Evolutionary conservation across 2,797 vertebrate genomes (phyloP).

Genomic region (Etheostoma perlongum): DNA sequence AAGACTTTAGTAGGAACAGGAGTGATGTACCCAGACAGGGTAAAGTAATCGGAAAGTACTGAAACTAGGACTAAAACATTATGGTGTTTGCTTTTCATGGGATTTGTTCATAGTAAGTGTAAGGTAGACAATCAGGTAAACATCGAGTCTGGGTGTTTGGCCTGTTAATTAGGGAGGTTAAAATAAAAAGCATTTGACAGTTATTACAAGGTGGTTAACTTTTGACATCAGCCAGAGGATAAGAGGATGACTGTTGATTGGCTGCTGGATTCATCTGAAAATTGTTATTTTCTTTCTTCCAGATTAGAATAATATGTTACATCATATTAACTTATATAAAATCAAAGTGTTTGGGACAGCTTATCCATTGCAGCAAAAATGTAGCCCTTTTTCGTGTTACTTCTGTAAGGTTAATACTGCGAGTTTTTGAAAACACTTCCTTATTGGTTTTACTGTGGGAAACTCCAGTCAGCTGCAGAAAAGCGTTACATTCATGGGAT

Average conservation of each 20-base stretch:
- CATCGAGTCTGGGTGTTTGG: background rate
- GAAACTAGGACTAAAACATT: background rate
- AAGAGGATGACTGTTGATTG: background rate
- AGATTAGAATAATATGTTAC: background rate
- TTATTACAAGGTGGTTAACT: background rate
- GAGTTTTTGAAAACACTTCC: slow-evolving; percentile 19
- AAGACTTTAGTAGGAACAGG: background rate
- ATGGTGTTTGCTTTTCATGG: background rate
- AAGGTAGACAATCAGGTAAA: background rate
- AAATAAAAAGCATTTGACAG: background rate
- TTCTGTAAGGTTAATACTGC: background rate
- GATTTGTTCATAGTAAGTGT: background rate
- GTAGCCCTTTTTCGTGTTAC: background rate
- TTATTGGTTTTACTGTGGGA: slow-evolving; percentile 29
- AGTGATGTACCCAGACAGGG: background rate
- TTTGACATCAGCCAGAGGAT: background rate
- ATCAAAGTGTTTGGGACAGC: background rate
- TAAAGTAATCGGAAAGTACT: background rate
- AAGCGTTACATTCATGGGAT: slow-evolving; percentile 9
- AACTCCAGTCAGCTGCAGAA: slow-evolving; percentile 10
- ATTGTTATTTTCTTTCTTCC: background rate
- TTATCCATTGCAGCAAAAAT: background rate
- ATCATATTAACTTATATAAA: background rate
- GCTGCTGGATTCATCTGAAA: background rate
- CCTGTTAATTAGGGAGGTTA: background rate